phyloP scores from a whole-genome alignment of 2,113 vertebrate species.

The Xenopus laevis region DNA sequence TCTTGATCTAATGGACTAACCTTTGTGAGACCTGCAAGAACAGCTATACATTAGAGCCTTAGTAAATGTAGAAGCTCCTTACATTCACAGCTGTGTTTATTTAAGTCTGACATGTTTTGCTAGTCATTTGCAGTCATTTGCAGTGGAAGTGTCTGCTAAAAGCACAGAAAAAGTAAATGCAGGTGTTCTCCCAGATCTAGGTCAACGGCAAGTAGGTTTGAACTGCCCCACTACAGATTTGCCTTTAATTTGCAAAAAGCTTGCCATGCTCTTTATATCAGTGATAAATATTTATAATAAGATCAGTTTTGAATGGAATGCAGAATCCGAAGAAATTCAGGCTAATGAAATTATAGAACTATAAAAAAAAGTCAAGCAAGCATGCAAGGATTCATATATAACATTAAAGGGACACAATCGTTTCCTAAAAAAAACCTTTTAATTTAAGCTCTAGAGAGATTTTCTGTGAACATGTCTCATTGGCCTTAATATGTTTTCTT shows the following conservation, averaged over 20 bases:
- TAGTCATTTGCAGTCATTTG: constrained; percentile 2
- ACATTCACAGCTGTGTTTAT: constrained; percentile 21
- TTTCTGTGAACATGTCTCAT: too few species aligned
- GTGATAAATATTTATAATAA: too few species aligned
- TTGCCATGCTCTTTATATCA: too few species aligned
- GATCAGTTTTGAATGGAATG: too few species aligned
- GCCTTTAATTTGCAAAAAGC: background rate
- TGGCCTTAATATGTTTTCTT: too few species aligned
- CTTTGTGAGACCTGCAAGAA: background rate
- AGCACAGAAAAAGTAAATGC: constrained; percentile 7
- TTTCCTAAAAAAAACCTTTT: too few species aligned
- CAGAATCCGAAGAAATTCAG: too few species aligned
- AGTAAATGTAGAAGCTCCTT: background rate
- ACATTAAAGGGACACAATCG: too few species aligned
- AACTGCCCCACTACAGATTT: background rate
- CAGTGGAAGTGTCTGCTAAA: constrained; percentile 12
- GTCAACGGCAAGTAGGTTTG: background rate
- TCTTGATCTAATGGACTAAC: constrained; percentile 17
- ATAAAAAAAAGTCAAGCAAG: too few species aligned
- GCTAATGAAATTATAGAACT: too few species aligned
- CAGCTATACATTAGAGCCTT: background rate
- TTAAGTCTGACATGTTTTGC: constrained; percentile 37
- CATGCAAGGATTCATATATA: too few species aligned
- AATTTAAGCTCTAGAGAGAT: too few species aligned
- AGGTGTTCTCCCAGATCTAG: constrained; percentile 1